Evolutionary conservation across 2,888 invertebrate genomes (phyloP), one percentile per base, ranked within the genome.

Genomic region (Cantharis rufa): DNA sequence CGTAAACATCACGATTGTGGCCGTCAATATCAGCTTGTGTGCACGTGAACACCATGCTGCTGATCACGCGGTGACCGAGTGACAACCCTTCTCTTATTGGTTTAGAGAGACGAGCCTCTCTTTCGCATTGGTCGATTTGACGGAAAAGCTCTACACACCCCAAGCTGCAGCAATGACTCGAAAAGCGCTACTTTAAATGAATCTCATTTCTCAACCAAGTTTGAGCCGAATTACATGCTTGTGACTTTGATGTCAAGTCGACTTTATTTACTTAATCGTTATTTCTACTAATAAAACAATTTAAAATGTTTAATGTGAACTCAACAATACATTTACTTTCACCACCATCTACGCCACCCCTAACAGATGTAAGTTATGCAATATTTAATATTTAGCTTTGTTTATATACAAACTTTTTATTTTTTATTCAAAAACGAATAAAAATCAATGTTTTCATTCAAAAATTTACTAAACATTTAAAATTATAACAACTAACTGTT

Each of bases 31-130:
- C 94, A 94, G 92, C 90, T 92, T 89, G 88, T 88, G 93, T 91
- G 91, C 95, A 96, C 95, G 95, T 95, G 95, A 94, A 94, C 92
- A 92, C 87, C 93, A 92, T 91, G 92, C 92, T 89, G 88, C 86
- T 88, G 90, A 91, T 91, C 95, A 95, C 93, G 95, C 94, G 91
- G 89, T 88, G 88, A 89, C 89, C 91, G 94, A 92, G 92, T 95
- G 95, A 92, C 91, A 90, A 86, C 86, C 81, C 71, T 78, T 71
- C 84, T 81, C 84, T 86, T 86, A 94, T 94, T 94, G 93, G 94
- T 84, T 86, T 84, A 81, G 82, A 81, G 86, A 85, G 92, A 90
- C 94, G 93, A 92, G 94, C 94, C 94, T 92, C 92, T 92, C 87
- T 83, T 86, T 85, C 82, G 84, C 86, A 93, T 93, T 93, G 92